Evolutionary conservation across 2,888 invertebrate genomes (phyloP).

Genomic region (Tetragonula carbonaria): DNA sequence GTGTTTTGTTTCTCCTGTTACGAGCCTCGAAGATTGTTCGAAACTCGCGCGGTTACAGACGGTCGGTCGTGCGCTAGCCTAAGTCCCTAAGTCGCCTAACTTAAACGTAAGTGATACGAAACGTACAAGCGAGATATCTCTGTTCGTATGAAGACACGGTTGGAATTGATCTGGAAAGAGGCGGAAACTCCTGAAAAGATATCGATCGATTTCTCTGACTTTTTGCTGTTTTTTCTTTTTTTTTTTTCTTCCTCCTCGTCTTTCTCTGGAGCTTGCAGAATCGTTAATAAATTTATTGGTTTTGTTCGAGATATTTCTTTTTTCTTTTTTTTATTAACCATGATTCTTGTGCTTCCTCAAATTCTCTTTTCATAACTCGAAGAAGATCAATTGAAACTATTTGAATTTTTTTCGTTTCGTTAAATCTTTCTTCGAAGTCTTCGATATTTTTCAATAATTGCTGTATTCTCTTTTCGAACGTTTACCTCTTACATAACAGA

Average conservation of each 20-base stretch:
- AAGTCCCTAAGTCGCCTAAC: constrained; percentile 41
- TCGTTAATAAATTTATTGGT: too few relatives aligned
- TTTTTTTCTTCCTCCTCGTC: neutral
- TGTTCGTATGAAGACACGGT: constrained; percentile 44
- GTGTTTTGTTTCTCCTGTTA: neutral
- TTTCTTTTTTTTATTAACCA: too few relatives aligned
- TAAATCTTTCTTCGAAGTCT: too few relatives aligned
- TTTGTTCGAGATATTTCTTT: too few relatives aligned
- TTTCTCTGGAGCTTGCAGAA: neutral
- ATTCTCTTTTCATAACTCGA: too few relatives aligned
- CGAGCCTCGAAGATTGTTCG: too few relatives aligned
- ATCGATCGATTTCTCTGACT: neutral
- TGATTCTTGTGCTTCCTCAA: too few relatives aligned
- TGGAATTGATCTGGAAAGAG: constrained; percentile 16
- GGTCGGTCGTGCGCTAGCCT: constrained; percentile 21
- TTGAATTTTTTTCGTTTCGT: too few relatives aligned
- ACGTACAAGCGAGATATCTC: constrained; percentile 65
- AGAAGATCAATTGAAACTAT: too few relatives aligned
- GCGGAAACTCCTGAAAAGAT: neutral
- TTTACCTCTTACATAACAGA: too few relatives aligned
- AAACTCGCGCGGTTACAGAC: neutral
- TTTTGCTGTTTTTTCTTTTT: neutral
- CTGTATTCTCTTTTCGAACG: too few relatives aligned
- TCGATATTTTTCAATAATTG: too few relatives aligned
- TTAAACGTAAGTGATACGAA: constrained; percentile 64